These are phyloP conservation scores for Sylvietta virens DNA, from an alignment of 2,113 vertebrate species.

Conservation along the genomic window DNA sequence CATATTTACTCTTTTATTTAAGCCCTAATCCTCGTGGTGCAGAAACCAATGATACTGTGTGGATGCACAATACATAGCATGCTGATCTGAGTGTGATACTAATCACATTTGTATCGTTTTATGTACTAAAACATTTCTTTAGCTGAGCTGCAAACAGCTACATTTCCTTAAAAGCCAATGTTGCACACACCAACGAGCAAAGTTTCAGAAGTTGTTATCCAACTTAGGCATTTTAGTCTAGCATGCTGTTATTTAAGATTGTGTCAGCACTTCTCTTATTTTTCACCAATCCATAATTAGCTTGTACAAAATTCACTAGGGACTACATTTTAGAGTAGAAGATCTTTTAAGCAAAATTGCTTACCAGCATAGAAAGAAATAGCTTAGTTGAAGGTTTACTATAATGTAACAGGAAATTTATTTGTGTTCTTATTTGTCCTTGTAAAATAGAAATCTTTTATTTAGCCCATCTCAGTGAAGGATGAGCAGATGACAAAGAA, in stretches of 20 bases:
- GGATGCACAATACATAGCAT: neutral
- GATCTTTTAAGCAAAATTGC: constrained; percentile 14
- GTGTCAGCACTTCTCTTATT: constrained; percentile 24
- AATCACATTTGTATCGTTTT: neutral
- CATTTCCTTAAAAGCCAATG: neutral
- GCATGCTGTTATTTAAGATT: neutral
- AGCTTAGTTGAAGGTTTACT: constrained; percentile 1
- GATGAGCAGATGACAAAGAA: neutral
- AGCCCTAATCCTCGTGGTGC: neutral
- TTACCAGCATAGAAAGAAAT: neutral
- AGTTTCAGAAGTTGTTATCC: neutral
- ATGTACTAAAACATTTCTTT: neutral
- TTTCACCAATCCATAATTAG: constrained; percentile 36
- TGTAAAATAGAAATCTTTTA: neutral
- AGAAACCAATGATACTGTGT: neutral
- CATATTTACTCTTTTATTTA: neutral
- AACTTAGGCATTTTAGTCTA: neutral
- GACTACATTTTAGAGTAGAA: neutral
- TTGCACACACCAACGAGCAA: neutral
- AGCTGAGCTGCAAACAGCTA: neutral
- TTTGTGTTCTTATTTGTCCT: neutral
- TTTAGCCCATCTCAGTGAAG: neutral
- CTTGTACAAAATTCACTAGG: neutral
- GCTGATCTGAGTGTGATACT: neutral
- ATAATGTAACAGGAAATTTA: neutral